Evolutionary conservation across 2,113 vertebrate genomes (phyloP).

Genomic region (Clarias macrocephalus): DNA sequence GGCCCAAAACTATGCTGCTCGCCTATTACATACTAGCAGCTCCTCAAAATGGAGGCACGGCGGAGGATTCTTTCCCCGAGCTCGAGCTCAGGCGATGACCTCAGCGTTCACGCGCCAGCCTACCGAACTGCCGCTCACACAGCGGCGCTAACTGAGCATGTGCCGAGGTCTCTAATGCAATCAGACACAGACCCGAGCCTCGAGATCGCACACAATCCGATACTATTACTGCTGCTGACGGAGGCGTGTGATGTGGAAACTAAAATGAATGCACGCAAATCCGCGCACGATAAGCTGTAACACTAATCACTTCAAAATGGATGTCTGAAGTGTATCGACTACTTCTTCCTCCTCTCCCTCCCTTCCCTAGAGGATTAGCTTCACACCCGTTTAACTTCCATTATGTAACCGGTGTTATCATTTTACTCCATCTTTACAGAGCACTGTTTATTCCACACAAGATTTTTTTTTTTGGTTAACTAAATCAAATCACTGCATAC

Average conservation of each 20-base stretch:
- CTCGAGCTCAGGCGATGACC: constrained; percentile 93
- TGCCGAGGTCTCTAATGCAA: constrained; percentile 72
- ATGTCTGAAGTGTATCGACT: not conserved
- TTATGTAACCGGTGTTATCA: constrained; percentile 6
- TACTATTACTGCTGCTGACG: not conserved
- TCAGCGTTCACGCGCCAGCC: constrained; percentile 92
- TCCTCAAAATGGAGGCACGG: constrained; percentile 99
- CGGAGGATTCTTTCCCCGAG: constrained; percentile 81
- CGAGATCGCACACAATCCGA: not conserved
- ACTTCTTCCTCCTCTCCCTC: not conserved
- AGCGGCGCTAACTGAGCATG: constrained; percentile 90
- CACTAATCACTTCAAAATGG: constrained; percentile 20
- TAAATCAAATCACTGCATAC: not conserved
- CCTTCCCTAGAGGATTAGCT: constrained; percentile 8
- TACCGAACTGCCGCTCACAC: constrained; percentile 85
- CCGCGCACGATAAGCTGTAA: not conserved
- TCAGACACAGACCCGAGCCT: constrained; percentile 37
- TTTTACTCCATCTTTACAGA: not conserved
- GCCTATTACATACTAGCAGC: constrained; percentile 77
- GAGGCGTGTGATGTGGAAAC: not conserved
- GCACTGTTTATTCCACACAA: not conserved
- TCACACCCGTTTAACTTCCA: constrained; percentile 23
- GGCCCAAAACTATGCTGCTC: constrained; percentile 73
- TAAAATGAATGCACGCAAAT: not conserved
- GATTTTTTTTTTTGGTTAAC: not conserved